Evolutionary conservation across 2,888 invertebrate genomes (phyloP).

Genomic region (Microchrysa polita): DNA sequence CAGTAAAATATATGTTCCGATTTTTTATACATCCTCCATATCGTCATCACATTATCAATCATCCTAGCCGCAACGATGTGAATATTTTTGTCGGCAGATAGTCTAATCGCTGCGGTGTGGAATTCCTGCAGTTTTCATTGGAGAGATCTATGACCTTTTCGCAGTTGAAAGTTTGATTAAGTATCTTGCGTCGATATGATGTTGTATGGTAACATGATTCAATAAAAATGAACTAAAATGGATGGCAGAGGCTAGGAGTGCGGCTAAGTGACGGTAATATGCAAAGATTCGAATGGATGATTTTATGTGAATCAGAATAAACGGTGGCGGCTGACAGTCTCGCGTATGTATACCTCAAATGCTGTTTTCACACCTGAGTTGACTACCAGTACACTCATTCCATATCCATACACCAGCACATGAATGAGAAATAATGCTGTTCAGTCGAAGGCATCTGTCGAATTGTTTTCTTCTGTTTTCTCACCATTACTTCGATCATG

Average conservation of each 20-base stretch:
- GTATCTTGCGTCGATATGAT: constrained; percentile 37
- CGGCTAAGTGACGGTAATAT: constrained; percentile 13
- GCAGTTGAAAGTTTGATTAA: constrained; percentile 35
- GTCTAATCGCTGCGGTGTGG: no score
- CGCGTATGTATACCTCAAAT: constrained; percentile 23
- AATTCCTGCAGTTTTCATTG: constrained; percentile 17
- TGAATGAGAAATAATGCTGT: constrained; percentile 26
- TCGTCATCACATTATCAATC: constrained; percentile 39
- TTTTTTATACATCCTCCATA: constrained; percentile 1
- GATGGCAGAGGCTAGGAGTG: background rate
- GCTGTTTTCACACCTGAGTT: constrained; percentile 47
- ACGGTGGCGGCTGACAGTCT: constrained; percentile 31
- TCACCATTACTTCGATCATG: background rate
- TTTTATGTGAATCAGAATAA: constrained; percentile 35
- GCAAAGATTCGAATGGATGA: constrained; percentile 31
- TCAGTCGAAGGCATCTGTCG: constrained; percentile 3
- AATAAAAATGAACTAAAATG: background rate
- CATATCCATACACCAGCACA: background rate
- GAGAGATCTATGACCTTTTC: constrained; percentile 29
- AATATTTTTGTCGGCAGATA: constrained; percentile 13
- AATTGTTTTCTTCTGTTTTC: background rate
- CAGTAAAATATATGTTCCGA: constrained; percentile 23
- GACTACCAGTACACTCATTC: no score
- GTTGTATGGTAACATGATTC: constrained; percentile 5
- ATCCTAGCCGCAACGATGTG: constrained; percentile 8